Conservation (phyloP, 2,797 vertebrate genomes). For the Phataginus tricuspis region DNA sequence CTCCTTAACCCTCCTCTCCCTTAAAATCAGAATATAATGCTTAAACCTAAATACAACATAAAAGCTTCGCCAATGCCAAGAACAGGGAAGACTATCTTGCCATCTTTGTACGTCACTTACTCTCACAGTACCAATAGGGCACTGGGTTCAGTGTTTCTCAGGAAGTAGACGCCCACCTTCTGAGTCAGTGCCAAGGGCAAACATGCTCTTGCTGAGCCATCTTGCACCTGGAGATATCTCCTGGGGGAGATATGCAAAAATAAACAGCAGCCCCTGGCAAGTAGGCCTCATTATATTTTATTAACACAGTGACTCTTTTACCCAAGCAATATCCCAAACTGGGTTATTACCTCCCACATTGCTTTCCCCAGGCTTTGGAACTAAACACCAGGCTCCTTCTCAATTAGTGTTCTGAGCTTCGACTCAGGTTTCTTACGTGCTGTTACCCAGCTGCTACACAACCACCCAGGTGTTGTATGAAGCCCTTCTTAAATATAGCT, state of each 20-base stretch:
- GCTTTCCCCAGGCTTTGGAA: conserved; percentile 33
- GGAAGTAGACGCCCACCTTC: conserved; percentile 13
- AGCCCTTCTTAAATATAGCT: conserved; percentile 30
- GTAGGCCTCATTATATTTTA: conserved; percentile 46
- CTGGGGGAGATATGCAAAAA: conserved; percentile 42
- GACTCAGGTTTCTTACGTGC: not conserved
- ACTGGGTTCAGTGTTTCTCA: not conserved
- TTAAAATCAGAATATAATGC: conserved; percentile 11
- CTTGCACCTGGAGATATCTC: conserved; percentile 21
- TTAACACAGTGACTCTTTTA: conserved; percentile 70
- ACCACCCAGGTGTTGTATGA: conserved; percentile 45
- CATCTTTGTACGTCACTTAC: not conserved
- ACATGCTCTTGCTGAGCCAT: not conserved
- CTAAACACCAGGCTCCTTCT: conserved; percentile 56
- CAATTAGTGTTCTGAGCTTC: conserved; percentile 41
- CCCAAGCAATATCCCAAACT: conserved; percentile 55
- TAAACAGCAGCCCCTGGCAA: conserved; percentile 40
- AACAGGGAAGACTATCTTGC: not conserved
- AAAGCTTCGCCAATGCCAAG: not conserved
- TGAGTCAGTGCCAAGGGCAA: not conserved
- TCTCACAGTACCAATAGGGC: not conserved
- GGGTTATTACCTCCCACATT: conserved; percentile 61
- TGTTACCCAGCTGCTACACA: conserved; percentile 49
- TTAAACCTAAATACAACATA: not conserved
- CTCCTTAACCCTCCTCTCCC: not conserved